phyloP scores from a whole-genome alignment of 2,113 vertebrate species.

The human (Homo sapiens) region DNA sequence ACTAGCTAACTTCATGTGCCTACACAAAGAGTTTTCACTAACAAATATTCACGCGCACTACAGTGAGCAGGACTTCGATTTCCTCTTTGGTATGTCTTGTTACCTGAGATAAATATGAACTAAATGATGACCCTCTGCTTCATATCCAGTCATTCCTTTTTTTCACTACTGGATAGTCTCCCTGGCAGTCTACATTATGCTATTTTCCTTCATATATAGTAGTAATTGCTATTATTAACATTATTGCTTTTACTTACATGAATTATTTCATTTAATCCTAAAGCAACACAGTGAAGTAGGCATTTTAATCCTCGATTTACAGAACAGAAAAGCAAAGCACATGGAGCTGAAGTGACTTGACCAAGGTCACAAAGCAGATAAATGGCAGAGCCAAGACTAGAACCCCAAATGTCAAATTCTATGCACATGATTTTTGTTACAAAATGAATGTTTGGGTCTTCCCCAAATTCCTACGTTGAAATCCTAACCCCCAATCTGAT shows the following conservation, averaged over 20 bases:
- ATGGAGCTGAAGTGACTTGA: background rate
- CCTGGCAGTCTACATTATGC: background rate
- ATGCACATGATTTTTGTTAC: no score
- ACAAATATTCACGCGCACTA: background rate
- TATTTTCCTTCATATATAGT: background rate
- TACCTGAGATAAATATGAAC: background rate
- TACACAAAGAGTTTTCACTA: background rate
- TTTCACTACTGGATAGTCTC: background rate
- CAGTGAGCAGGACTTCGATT: background rate
- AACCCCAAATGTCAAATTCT: background rate
- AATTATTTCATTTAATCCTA: constrained; percentile 43
- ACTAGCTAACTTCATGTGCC: background rate
- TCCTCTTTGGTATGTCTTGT: background rate
- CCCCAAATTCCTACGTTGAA: background rate
- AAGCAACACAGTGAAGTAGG: background rate
- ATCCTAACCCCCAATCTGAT: background rate
- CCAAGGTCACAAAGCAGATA: background rate
- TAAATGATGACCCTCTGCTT: background rate
- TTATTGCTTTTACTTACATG: background rate
- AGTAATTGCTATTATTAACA: background rate
- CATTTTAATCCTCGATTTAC: background rate
- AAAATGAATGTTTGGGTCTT: background rate
- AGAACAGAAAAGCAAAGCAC: constrained; percentile 16
- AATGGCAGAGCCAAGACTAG: background rate
- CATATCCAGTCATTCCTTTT: background rate